Evolutionary conservation across 1,140 invertebrate genomes (phyloP), one percentile per base, ranked within the genome.

Genomic region (Drosophila asahinai): DNA sequence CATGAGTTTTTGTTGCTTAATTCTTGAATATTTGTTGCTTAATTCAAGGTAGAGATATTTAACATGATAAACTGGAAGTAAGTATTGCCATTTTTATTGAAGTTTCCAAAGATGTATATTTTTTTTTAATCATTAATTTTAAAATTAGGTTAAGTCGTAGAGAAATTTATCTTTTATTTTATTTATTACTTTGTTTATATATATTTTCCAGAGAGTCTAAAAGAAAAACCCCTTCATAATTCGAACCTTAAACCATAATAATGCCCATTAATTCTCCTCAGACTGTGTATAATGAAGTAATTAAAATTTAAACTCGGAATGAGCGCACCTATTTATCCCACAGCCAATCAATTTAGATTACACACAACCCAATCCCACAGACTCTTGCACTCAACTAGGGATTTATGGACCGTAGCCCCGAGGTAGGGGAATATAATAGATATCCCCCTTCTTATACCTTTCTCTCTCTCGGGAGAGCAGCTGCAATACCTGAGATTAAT

Each of bases 401-500:
- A 71, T 55, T 70, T 71, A 42, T 55, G 49, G 33, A 48, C 59
- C 33, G 12, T 67, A 36, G 30, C 58, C 43, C 17, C 14, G 25
- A 22, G 38, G 17, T 12, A 27, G 38, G 47, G 63, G 12, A 11
- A 33, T 9, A 22, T 22, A 54, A 42, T 30, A 54, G 19, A 65
- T 55, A 67, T 76, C 42, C 25, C 48, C 49, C 25, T 38, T 57
- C 42, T 43, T 17, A 43, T 43, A 15, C 12, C 40, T 42, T 2
- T 15, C 38, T 15, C 14, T 15, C 15, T 42, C 33, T 11, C 49
- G 40, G 14, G 4, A 36, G 22, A 48, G 55, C 72, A 87, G 80
- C 79, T 66, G 54, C 65, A 65, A 51, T 58, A 74, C 67, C 48
- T 70, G 74, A 90, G 86, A 90, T 89, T 89, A 90, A 89, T 89